These are phyloP conservation scores for Mastigias papua DNA, from an alignment of 30 jellyfish, hydroid and myxozoan genomes.

Conservation along the genomic window DNA sequence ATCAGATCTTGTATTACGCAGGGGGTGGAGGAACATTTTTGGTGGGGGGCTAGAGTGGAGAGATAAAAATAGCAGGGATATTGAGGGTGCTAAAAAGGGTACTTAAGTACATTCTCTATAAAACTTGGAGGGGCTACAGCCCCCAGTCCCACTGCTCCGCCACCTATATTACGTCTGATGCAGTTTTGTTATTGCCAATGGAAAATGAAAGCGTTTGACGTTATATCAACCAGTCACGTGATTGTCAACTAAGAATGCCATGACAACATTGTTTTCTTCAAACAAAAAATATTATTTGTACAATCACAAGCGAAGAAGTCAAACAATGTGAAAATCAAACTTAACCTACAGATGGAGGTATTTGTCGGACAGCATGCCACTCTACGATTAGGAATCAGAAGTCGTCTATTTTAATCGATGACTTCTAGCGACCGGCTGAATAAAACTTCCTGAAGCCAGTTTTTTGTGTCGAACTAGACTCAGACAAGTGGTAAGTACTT, in stretches of 20 bases:
- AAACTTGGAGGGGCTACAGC: no score
- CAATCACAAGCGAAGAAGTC: not conserved
- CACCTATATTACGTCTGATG: no score
- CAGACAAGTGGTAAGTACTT: not conserved
- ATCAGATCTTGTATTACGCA: no score
- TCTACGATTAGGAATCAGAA: not conserved
- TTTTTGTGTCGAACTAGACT: not conserved
- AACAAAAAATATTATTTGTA: conserved; percentile 26
- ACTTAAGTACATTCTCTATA: no score
- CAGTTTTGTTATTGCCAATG: no score
- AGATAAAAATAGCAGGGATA: no score
- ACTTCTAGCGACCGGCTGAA: no score
- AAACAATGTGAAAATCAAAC: not conserved
- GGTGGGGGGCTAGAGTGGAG: no score
- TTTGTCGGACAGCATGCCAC: not conserved
- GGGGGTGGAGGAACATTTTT: no score
- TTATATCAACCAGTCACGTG: conserved; percentile 35
- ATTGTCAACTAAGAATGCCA: conserved; percentile 35
- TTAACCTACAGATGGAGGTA: not conserved
- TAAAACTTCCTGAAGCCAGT: not conserved
- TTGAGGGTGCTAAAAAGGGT: no score
- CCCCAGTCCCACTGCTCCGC: no score
- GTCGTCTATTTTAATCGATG: not conserved
- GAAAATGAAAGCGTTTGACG: no score
- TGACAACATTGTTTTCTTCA: conserved; percentile 42